Percentiles rank a stretch among this genome's conserved stretches.
These are phyloP conservation scores for Amazona guildingii DNA, from an alignment of 2,113 vertebrate species.

Conservation along the genomic window DNA sequence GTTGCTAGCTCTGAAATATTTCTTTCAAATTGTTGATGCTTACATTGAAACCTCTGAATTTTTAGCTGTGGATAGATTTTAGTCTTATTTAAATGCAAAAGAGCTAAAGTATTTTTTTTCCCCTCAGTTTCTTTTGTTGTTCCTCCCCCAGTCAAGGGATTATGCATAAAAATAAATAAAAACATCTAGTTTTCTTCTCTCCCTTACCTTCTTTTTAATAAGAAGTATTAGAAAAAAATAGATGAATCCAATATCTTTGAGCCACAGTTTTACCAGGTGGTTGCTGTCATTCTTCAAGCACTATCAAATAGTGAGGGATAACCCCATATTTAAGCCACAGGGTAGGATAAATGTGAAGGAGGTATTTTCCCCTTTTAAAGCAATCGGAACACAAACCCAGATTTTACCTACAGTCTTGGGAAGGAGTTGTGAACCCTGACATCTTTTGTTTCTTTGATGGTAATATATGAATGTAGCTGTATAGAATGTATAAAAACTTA, in stretches of 20 bases:
- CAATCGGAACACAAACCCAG: not conserved
- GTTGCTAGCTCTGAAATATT: not conserved
- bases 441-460: not conserved
- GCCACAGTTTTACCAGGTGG: not conserved
- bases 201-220: not conserved
- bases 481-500: not conserved
- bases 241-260: not conserved
- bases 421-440: not conserved
- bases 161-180: not conserved
- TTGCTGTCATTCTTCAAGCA: not conserved
- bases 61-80: not conserved
- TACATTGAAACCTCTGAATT: not conserved
- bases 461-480: not conserved
- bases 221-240: not conserved
- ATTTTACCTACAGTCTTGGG: not conserved
- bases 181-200: not conserved
- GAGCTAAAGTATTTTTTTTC: not conserved
- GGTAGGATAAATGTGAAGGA: not conserved
- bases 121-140: not conserved
- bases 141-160: not conserved
- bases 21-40: not conserved
- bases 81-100: not conserved
- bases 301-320: not conserved
- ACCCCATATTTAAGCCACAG: not conserved
- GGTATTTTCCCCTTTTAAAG: not conserved